phyloP scores from a whole-genome alignment of 2,888 invertebrate genomes.

The Minunthozetes semirufus region DNA sequence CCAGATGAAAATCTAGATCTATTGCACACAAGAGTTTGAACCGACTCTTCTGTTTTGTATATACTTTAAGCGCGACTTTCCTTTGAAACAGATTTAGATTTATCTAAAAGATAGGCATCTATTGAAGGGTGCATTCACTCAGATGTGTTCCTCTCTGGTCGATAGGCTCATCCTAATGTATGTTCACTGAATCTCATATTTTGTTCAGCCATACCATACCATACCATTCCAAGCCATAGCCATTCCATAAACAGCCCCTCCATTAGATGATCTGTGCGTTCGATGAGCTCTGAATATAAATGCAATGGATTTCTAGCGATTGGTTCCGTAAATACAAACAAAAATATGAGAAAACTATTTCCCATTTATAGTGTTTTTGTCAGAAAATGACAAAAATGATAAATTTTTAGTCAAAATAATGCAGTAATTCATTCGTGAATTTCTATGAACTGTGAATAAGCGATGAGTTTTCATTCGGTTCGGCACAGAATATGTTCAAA shows the following conservation, averaged over 20 bases:
- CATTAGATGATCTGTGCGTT: not conserved
- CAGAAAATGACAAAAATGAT: not conserved
- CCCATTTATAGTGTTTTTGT: not conserved
- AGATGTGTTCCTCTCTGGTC: constrained; percentile 7
- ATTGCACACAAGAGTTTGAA: not conserved
- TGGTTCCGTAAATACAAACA: not conserved
- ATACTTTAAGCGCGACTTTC: not conserved
- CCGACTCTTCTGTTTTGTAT: not conserved
- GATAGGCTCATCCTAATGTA: not conserved
- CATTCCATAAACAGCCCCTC: not conserved
- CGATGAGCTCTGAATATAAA: constrained; percentile 4
- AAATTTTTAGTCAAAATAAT: constrained; percentile 10
- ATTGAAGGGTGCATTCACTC: constrained; percentile 8
- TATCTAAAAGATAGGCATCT: not conserved
- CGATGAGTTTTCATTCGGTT: not conserved
- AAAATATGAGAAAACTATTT: not conserved
- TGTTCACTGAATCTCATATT: not conserved
- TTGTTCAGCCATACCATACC: not conserved
- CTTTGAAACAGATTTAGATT: constrained; percentile 1
- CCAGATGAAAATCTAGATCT: not conserved
- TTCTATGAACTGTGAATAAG: not conserved
- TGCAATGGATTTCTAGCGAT: not conserved
- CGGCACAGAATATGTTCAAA: not conserved
- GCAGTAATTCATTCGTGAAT: not conserved
- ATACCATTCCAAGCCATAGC: not conserved